phyloP scores from a whole-genome alignment of 2,113 vertebrate genomes.

The Phodopus roborovskii region DNA sequence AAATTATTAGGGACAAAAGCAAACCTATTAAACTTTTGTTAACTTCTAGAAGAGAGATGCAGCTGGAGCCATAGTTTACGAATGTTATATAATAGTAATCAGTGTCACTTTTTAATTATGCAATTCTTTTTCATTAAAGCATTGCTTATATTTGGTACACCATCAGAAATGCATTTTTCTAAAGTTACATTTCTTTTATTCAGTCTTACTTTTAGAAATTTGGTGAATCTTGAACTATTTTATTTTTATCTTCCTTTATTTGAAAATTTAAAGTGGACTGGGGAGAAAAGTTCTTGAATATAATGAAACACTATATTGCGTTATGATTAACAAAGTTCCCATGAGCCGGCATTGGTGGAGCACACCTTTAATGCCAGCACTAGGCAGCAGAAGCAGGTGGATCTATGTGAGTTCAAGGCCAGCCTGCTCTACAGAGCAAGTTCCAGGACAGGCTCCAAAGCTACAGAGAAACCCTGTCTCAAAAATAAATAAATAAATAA shows the following conservation, averaged over 20 bases:
- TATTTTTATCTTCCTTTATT: background rate
- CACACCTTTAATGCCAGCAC: no score
- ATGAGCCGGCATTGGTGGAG: background rate
- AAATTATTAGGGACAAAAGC: constrained; percentile 20
- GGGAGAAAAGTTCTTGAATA: background rate
- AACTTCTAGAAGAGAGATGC: background rate
- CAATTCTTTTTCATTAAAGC: constrained; percentile 22
- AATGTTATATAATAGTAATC: background rate
- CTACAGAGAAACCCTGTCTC: no score
- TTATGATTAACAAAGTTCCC: constrained; percentile 18
- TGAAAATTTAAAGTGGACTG: background rate
- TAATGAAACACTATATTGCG: background rate
- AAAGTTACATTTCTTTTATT: constrained; percentile 39
- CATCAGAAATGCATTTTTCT: constrained; percentile 23
- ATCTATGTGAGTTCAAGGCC: no score
- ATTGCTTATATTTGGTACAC: constrained; percentile 32
- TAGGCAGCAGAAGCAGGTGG: no score
- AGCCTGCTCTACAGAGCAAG: no score
- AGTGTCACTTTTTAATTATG: background rate
- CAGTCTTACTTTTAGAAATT: constrained; percentile 26
- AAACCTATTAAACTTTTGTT: background rate
- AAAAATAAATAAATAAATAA: no score
- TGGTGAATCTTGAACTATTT: constrained; percentile 34
- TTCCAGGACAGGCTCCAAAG: no score
- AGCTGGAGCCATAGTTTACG: background rate